Evolutionary conservation across 2,113 vertebrate species (phyloP).

Genomic region (Oreotrochilus melanogaster): DNA sequence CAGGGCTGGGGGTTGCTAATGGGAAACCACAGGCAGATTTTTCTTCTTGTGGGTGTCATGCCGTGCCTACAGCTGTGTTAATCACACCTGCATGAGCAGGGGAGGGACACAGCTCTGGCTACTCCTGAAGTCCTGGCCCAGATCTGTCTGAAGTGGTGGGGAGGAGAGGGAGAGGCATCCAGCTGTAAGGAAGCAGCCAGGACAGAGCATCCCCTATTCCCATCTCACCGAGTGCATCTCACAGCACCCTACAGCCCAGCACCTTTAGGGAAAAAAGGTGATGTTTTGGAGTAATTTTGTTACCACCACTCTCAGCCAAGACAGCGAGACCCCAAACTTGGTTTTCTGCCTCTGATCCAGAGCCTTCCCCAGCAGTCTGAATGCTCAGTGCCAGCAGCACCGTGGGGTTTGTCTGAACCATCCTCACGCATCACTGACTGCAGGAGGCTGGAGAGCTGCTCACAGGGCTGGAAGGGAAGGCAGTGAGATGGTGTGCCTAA

Average conservation of each 20-base stretch:
- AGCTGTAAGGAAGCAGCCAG: background rate
- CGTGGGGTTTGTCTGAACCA: background rate
- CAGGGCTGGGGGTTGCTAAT: background rate
- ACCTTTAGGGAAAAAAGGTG: accelerated
- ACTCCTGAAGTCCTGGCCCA: background rate
- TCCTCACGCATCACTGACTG: background rate
- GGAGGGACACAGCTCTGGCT: background rate
- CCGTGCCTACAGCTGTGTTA: accelerated
- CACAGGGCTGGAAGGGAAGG: conserved; percentile 7
- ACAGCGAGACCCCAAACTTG: background rate
- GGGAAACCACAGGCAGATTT: background rate
- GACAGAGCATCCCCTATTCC: background rate
- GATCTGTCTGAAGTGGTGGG: accelerated
- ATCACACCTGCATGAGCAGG: background rate
- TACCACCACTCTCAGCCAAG: accelerated
- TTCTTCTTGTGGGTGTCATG: background rate
- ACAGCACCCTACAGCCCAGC: accelerated
- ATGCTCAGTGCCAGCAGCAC: background rate
- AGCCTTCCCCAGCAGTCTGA: background rate
- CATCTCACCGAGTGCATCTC: background rate
- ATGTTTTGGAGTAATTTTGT: background rate
- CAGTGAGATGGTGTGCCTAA: background rate
- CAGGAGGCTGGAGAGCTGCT: conserved; percentile 20
- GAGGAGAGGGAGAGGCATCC: background rate
- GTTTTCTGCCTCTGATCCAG: background rate